Conservation (phyloP, 2,113 vertebrate genomes). For the Pampusana beccarii region DNA sequence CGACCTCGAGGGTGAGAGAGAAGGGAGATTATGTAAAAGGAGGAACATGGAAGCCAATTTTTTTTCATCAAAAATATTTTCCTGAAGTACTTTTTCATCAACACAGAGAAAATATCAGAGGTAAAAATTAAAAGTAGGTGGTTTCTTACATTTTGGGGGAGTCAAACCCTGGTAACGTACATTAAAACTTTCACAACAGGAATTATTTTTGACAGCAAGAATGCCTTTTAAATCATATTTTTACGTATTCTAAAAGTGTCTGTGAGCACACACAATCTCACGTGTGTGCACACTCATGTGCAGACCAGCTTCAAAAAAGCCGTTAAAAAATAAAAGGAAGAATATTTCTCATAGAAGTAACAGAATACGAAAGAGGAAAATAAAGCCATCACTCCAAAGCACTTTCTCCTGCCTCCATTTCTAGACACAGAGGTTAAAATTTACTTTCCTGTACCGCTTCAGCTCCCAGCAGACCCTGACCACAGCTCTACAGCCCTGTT, state of each 20-base stretch:
- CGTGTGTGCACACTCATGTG: background rate
- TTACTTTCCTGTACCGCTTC: background rate
- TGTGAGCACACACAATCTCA: background rate
- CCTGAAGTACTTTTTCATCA: background rate
- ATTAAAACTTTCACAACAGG: background rate
- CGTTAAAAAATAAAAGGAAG: no score
- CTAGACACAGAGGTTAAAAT: background rate
- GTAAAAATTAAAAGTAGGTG: background rate
- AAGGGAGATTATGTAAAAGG: background rate
- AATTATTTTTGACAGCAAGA: background rate
- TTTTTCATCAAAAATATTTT: background rate
- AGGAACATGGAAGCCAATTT: background rate
- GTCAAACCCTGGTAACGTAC: background rate
- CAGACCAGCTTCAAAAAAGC: background rate
- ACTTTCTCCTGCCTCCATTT: accelerated
- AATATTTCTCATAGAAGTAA: background rate
- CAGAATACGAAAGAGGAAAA: background rate
- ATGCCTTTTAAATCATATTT: background rate
- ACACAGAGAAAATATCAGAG: background rate
- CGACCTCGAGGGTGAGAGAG: background rate
- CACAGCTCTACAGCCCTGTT: background rate
- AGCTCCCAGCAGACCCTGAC: accelerated
- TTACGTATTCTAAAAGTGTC: background rate
- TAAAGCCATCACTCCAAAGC: background rate
- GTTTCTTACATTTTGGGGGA: background rate